Conservation (phyloP, 1,140 invertebrate species). For the Drosophila suzukii region DNA sequence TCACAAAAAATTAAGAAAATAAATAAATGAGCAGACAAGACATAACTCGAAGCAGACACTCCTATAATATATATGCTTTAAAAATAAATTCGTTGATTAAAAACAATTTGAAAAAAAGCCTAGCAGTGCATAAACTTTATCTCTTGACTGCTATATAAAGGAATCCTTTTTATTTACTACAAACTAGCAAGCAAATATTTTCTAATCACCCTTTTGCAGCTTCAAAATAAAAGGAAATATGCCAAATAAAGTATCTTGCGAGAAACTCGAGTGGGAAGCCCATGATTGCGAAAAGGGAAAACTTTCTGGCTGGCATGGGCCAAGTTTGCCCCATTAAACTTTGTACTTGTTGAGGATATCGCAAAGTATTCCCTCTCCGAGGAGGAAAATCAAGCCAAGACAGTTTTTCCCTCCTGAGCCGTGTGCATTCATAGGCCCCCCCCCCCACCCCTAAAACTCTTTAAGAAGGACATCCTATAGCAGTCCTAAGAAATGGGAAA, state of each 20-base stretch:
- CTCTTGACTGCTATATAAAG: too few species aligned
- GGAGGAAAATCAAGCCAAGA: slow-evolving; percentile 29
- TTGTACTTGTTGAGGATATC: slow-evolving; percentile 58
- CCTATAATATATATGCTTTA: neutral
- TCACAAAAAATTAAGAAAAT: neutral
- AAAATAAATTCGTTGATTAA: too few species aligned
- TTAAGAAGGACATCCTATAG: slow-evolving; percentile 1
- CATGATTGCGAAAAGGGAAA: slow-evolving; percentile 26
- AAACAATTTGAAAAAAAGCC: too few species aligned
- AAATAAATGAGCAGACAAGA: neutral
- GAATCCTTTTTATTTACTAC: too few species aligned
- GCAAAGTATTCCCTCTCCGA: slow-evolving; percentile 22
- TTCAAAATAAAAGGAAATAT: neutral
- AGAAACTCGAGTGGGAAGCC: slow-evolving; percentile 15
- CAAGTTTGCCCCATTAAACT: slow-evolving; percentile 43
- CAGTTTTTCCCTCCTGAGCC: slow-evolving; percentile 4
- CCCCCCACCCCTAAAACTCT: neutral
- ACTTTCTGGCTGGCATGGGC: slow-evolving; percentile 15
- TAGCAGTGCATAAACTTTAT: too few species aligned
- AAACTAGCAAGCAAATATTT: neutral
- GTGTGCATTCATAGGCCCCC: slow-evolving; percentile 9
- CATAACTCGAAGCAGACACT: too few species aligned
- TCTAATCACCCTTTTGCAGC: neutral
- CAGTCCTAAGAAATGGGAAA: neutral
- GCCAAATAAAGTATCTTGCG: neutral